Percentiles rank a stretch among this genome's conserved stretches.
phyloP scores from a whole-genome alignment of 2,888 invertebrate genomes.

The Muscina levida region DNA sequence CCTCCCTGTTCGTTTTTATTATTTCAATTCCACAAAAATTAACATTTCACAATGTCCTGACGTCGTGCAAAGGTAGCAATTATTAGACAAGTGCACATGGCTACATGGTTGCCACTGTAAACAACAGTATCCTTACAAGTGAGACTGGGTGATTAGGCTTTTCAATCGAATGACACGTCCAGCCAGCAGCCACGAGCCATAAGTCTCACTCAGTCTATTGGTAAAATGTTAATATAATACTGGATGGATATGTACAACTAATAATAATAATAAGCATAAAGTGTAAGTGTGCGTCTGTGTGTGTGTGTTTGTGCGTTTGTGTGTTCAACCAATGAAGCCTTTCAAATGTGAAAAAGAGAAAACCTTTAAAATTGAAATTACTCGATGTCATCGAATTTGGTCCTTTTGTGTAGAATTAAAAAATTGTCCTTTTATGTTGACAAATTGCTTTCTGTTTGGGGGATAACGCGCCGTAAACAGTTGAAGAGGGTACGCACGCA shows the following conservation, averaged over 20 bases:
- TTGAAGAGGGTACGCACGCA: too few relatives aligned
- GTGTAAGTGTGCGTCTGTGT: neutral
- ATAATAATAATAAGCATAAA: too few relatives aligned
- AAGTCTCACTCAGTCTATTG: neutral
- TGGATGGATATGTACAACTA: neutral
- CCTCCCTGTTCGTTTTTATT: neutral
- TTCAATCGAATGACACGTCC: conserved; percentile 11
- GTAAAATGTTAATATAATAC: conserved; percentile 18
- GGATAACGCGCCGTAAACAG: conserved; percentile 12
- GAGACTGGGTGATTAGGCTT: conserved; percentile 28
- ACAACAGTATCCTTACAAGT: conserved; percentile 54
- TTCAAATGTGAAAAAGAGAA: conserved; percentile 31
- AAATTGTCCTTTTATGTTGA: conserved; percentile 32
- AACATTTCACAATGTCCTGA: neutral
- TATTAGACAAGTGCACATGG: neutral
- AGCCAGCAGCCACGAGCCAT: neutral
- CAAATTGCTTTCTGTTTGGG: conserved; percentile 18
- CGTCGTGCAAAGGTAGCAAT: conserved; percentile 19
- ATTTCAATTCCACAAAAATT: neutral
- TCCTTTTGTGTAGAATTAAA: conserved; percentile 25
- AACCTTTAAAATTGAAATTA: conserved; percentile 39
- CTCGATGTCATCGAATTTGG: conserved; percentile 22
- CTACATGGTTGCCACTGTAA: conserved; percentile 1
- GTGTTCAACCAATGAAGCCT: conserved; percentile 28
- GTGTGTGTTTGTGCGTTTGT: conserved; percentile 13